Evolutionary conservation across 1,140 invertebrate genomes (phyloP).

Genomic region (Drosophila rufa): DNA sequence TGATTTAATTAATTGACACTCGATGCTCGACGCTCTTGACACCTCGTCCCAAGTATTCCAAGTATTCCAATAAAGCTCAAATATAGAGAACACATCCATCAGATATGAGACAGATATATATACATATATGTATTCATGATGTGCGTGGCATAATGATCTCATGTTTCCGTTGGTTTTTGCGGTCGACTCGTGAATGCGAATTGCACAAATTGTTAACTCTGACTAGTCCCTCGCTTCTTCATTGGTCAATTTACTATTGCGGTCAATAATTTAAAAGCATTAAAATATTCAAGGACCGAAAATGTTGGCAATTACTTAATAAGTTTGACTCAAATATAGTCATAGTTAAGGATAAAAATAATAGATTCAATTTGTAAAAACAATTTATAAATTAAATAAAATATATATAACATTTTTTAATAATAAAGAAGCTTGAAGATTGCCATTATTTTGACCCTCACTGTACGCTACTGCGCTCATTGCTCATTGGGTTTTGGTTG

Average conservation of each 20-base stretch:
- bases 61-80: constrained; percentile 8
- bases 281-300: too few species aligned
- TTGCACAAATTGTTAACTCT: constrained; percentile 50
- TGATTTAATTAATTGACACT: constrained; percentile 42
- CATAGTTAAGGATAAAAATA: too few species aligned
- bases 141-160: constrained; percentile 69
- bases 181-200: constrained; percentile 47
- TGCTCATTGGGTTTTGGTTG: constrained; percentile 43
- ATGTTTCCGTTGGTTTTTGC: constrained; percentile 66
- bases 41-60: not conserved
- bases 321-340: too few species aligned
- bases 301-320: too few species aligned
- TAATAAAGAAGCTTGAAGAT: not conserved
- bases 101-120: not conserved
- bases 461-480: constrained; percentile 1
- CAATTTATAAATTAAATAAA: too few species aligned
- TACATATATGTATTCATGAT: constrained; percentile 26
- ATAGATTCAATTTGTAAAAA: too few species aligned
- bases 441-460: not conserved
- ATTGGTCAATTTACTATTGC: constrained; percentile 13
- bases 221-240: constrained; percentile 1
- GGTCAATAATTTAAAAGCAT: not conserved
- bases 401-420: too few species aligned
- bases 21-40: constrained; percentile 1
- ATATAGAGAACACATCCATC: not conserved